Evolutionary conservation across 2,113 vertebrate genomes (phyloP).

Genomic region (Buteo buteo): DNA sequence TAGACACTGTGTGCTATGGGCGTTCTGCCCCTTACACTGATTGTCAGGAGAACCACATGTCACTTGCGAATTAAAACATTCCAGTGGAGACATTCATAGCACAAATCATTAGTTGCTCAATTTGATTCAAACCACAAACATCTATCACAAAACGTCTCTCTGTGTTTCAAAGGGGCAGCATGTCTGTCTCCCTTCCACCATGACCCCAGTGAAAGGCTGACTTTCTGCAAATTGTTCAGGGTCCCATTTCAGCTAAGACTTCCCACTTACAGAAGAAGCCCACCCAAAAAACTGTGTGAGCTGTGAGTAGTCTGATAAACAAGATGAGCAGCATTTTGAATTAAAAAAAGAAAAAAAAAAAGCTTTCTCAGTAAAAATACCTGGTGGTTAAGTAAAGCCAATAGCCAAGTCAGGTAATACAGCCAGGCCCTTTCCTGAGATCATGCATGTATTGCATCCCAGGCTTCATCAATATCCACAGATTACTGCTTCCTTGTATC

Average conservation of each 20-base stretch:
- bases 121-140: neutral
- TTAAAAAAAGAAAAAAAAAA: neutral
- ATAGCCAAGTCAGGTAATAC: neutral
- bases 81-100: neutral
- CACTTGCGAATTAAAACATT: neutral
- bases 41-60: neutral
- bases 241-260: neutral
- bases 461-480: neutral
- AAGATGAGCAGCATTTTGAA: neutral
- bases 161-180: neutral
- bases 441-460: accelerated
- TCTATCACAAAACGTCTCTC: neutral
- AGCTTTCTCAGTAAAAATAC: neutral
- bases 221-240: neutral
- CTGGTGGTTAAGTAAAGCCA: neutral
- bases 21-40: neutral
- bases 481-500: neutral
- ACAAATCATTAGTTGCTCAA: neutral
- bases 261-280: neutral
- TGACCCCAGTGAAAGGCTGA: neutral
- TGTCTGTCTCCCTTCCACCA: neutral
- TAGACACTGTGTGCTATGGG: neutral
- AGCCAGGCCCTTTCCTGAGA: neutral
- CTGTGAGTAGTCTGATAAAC: neutral
- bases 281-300: neutral